phyloP scores from a whole-genome alignment of 2,113 vertebrate genomes.

The Helogale parvula region DNA sequence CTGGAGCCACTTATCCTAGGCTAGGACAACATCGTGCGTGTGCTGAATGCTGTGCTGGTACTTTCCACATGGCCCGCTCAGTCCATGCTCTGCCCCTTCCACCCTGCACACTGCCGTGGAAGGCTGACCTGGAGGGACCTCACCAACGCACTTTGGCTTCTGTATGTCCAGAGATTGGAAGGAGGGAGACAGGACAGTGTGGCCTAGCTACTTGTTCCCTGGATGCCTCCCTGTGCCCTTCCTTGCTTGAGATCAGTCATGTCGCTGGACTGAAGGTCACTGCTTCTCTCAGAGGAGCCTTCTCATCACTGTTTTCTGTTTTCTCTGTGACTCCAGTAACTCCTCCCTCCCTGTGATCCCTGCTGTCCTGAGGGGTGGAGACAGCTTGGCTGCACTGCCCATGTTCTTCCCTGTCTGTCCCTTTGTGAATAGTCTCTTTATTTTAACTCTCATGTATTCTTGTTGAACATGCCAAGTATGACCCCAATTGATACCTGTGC shows the following conservation, averaged over 20 bases:
- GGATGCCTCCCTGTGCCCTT: background rate
- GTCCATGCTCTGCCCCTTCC: background rate
- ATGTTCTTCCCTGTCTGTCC: background rate
- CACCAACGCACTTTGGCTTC: background rate
- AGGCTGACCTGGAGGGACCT: background rate
- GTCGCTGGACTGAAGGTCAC: background rate
- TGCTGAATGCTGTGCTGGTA: background rate
- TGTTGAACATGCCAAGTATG: too few species aligned
- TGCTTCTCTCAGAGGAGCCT: background rate
- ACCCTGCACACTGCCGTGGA: background rate
- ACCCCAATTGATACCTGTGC: background rate
- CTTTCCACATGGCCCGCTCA: background rate
- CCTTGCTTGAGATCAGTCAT: background rate
- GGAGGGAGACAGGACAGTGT: background rate
- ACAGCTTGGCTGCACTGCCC: background rate
- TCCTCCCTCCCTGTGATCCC: background rate
- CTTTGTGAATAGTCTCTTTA: background rate
- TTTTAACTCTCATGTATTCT: background rate
- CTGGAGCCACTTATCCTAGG: fast-evolving
- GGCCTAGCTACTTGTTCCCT: background rate
- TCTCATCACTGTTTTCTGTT: background rate
- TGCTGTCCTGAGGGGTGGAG: background rate
- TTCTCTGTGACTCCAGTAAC: background rate
- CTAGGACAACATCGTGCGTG: background rate
- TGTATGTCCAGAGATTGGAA: background rate